Base-by-base conservation (phyloP, 1,140 invertebrate genomes). In the Chelonus insularis region DNA sequence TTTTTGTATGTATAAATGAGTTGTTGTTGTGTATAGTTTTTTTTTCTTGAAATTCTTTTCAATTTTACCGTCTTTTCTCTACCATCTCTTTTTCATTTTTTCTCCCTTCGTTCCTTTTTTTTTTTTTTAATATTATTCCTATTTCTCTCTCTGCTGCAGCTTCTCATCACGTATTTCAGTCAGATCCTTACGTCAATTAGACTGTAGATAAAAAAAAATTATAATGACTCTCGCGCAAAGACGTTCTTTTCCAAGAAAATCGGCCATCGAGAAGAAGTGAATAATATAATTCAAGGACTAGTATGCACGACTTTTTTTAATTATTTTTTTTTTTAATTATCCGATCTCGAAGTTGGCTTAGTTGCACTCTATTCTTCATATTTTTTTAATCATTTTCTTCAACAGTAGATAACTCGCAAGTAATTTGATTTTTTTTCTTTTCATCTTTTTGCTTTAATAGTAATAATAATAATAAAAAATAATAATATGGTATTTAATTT, bases 1-100 rank as follows among this genome's bases (percentile, higher is more conserved):
- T 43, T 43, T 43, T 43, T 29, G 7, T 3, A 29, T 29, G 16
- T 43, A 43, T 43, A 43, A 43, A 43, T 54, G 50, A 20, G 32
- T 55, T 25, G n/a, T n/a, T n/a, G n/a, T n/a, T n/a, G n/a, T n/a
- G n/a, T 18, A 51, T 32, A 21, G 14, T 21, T 43, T 43, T 18
- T 43, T 6, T n/a, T 4, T 4, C 9, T 39, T 4, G n/a, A n/a
- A n/a, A 39, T 39, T 39, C 9, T 39, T n/a, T n/a, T 39, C n/a
- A 39, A n/a, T n/a, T n/a, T 39, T 39, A 39, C n/a, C 12, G n/a
- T 39, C 12, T 39, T 8, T n/a, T 39, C n/a, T n/a, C n/a, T 39
- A 39, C 12, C 4, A 39, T 39, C n/a, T n/a, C n/a, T 39, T n/a
- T 39, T 2, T 39, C 1, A 39, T 39, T n/a, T n/a, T n/a, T 39